phyloP scores from a whole-genome alignment of 2,888 invertebrate genomes.

The Selenia dentaria region DNA sequence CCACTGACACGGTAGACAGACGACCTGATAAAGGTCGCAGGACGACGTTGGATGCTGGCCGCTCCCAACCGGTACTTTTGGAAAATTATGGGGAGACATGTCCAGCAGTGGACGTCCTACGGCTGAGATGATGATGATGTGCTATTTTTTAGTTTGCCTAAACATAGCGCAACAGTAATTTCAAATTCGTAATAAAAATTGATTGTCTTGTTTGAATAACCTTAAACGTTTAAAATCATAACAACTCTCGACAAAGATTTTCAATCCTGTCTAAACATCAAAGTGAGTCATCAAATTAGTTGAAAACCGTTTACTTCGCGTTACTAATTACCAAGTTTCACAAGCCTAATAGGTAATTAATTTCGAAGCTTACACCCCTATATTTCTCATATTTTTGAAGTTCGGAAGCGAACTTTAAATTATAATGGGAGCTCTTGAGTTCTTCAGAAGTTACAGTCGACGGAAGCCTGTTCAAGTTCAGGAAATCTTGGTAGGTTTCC shows the following conservation, averaged over 20 bases:
- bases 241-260: background rate
- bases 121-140: no score
- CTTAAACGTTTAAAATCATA: no score
- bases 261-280: background rate
- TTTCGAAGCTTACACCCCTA: slow-evolving; percentile 8
- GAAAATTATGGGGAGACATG: no score
- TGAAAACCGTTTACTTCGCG: slow-evolving; percentile 1
- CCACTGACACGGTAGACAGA: no score
- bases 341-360: slow-evolving; percentile 17
- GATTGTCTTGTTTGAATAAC: no score
- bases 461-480: slow-evolving; percentile 23
- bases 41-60: no score
- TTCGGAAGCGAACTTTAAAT: slow-evolving; percentile 20
- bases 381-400: slow-evolving; percentile 9
- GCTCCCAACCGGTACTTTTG: no score
- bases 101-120: no score
- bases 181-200: no score
- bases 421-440: slow-evolving; percentile 22
- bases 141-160: no score
- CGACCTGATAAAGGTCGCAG: no score
- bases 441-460: slow-evolving; percentile 24
- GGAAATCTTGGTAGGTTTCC: slow-evolving; percentile 31
- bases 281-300: background rate
- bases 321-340: slow-evolving; percentile 10
- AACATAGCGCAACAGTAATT: no score